Percentiles rank a stretch among this genome's conserved stretches.
These are phyloP conservation scores for Tetramorium alpestre DNA, from an alignment of 1,140 invertebrate genomes.

Conservation along the genomic window DNA sequence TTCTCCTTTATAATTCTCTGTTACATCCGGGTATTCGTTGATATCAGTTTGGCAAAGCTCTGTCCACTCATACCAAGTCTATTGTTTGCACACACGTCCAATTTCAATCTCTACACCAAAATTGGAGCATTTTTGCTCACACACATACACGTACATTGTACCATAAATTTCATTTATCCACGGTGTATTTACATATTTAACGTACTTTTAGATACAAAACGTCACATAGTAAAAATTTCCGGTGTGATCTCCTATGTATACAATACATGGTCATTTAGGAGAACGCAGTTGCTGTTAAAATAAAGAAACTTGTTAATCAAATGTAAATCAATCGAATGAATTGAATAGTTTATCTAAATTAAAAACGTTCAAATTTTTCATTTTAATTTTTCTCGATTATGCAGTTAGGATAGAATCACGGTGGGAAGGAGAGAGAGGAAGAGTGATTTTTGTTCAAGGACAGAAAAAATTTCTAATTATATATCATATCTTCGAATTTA, in stretches of 20 bases:
- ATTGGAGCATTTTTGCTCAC: background rate
- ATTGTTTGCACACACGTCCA: background rate
- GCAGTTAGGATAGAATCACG: background rate
- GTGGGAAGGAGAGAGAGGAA: background rate
- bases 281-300: conserved; percentile 1
- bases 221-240: conserved; percentile 64
- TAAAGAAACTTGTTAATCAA: background rate
- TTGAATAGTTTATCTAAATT: background rate
- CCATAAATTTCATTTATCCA: conserved; percentile 48
- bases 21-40: background rate
- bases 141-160: background rate
- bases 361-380: background rate
- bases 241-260: conserved; percentile 36
- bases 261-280: conserved; percentile 3
- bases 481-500: background rate
- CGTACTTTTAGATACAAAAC: conserved; percentile 69
- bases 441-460: background rate
- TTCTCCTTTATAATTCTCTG: background rate
- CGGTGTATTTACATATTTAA: conserved; percentile 68
- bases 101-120: background rate
- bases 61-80: background rate
- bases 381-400: background rate
- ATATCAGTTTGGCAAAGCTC: background rate
- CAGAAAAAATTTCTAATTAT: background rate
- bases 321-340: background rate